Evolutionary conservation across 23 tunicate species (phyloP), one percentile per base, ranked within the genome.

Genomic region (Botrylloides violaceus): DNA sequence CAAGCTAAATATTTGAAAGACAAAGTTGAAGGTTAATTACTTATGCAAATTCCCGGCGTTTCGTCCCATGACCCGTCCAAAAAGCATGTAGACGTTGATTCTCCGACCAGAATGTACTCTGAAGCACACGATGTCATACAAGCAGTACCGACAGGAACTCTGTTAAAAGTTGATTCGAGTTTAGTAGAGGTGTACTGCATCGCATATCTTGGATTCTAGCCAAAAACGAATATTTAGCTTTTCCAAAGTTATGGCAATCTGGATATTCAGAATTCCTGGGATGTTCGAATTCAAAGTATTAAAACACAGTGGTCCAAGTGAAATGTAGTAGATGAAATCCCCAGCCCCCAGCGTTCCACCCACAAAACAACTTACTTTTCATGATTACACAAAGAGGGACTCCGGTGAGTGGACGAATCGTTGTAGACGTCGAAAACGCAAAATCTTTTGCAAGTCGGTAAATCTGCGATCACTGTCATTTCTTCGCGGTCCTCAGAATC

Each of bases 1-100:
- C n/a, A n/a, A n/a, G n/a, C n/a, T n/a, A n/a, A n/a, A n/a, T n/a
- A n/a, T n/a, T n/a, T n/a, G n/a, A n/a, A n/a, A n/a, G n/a, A n/a
- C n/a, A n/a, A 43, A 43, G 12, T 43, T 43, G 53, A 43, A 43
- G 15, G 15, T 7, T 7, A 7, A 43, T 43, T 68, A 85, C 94
- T 68, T 32, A 73, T 57, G 70, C 94, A 85, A 28, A 30, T 34
- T 6, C 81, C 94, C 6, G 76, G 68, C 20, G 29, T 38, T 28
- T 58, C 58, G 58, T 70, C 58, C 80, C 84, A 85, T 5, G 76
- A 50, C 4, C 94, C 94, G 66, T 85, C 94, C 20, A 26, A 58
- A 35, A 48, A 19, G 36, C 94, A 85, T 5, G 73, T 60, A 1
- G 77, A 61, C 25, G 29, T 15, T 36, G 57, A 32, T 36, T 66